These are phyloP conservation scores for Sebastes itinus DNA, from an alignment of 2,797 vertebrate genomes.

Conservation along the genomic window DNA sequence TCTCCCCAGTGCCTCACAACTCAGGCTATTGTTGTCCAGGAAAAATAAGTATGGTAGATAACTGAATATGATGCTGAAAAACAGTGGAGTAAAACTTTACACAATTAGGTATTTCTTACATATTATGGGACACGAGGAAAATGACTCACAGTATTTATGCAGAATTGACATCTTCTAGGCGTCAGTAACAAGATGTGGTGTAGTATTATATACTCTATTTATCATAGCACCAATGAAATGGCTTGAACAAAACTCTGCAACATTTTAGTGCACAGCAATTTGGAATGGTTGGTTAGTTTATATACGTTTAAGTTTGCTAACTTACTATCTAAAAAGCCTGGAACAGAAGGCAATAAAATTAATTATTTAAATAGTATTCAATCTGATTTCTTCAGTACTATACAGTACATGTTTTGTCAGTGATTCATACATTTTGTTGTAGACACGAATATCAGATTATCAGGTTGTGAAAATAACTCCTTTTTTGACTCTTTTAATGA, in stretches of 20 bases:
- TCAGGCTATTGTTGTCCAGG: not conserved
- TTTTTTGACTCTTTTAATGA: not conserved
- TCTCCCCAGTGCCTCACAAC: not conserved
- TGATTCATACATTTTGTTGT: not conserved
- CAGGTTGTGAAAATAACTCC: not conserved
- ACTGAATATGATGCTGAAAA: not conserved
- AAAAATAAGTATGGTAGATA: not conserved
- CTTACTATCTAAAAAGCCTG: not conserved
- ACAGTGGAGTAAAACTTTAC: not conserved
- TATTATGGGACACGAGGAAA: not conserved
- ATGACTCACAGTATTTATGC: not conserved
- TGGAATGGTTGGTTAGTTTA: not conserved
- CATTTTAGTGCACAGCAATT: not conserved
- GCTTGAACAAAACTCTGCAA: not conserved
- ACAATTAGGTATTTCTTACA: not conserved
- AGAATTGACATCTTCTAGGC: not conserved
- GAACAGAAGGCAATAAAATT: not conserved
- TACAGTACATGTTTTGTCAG: not conserved
- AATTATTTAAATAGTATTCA: not conserved
- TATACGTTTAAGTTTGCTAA: not conserved
- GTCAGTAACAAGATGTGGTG: not conserved
- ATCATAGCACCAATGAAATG: not conserved
- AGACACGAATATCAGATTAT: fast-evolving
- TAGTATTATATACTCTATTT: not conserved
- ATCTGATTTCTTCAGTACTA: not conserved